These are phyloP conservation scores for Megathymus violae DNA, from an alignment of 1,140 invertebrate genomes.

Conservation along the genomic window DNA sequence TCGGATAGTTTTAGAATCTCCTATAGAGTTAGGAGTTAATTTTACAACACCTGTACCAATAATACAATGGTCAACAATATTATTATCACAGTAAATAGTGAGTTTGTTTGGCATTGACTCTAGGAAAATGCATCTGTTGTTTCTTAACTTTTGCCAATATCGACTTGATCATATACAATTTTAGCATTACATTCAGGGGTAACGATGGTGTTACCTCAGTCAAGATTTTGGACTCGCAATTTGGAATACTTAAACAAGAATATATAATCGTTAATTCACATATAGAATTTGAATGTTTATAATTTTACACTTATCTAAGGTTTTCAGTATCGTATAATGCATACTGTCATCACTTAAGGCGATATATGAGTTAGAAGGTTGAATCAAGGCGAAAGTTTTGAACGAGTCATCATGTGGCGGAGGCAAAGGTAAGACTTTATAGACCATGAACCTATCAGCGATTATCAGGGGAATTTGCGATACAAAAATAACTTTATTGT, in stretches of 20 bases:
- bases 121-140: constrained; percentile 43
- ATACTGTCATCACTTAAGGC: constrained; percentile 40
- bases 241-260: neutral
- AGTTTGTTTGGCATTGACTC: constrained; percentile 41
- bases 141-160: constrained; percentile 42
- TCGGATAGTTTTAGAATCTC: constrained; percentile 36
- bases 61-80: constrained; percentile 36
- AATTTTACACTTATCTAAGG: constrained; percentile 24
- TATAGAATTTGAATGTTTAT: constrained; percentile 34
- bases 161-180: constrained; percentile 39
- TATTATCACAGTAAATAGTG: constrained; percentile 36
- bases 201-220: constrained; percentile 1
- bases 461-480: constrained; percentile 30
- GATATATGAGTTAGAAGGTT: constrained; percentile 34
- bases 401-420: constrained; percentile 32
- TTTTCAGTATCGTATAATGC: constrained; percentile 37
- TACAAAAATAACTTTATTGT: constrained; percentile 38
- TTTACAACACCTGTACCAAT: constrained; percentile 37
- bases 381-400: constrained; percentile 35
- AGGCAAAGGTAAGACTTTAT: constrained; percentile 34
- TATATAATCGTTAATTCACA: constrained; percentile 6
- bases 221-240: constrained; percentile 1
- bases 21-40: constrained; percentile 30
- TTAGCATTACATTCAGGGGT: constrained; percentile 34
- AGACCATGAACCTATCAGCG: constrained; percentile 20